Percentiles rank a stretch among this genome's conserved stretches.
These are phyloP conservation scores for Bujurquina vittata DNA, from an alignment of 2,113 vertebrate genomes.

Conservation along the genomic window DNA sequence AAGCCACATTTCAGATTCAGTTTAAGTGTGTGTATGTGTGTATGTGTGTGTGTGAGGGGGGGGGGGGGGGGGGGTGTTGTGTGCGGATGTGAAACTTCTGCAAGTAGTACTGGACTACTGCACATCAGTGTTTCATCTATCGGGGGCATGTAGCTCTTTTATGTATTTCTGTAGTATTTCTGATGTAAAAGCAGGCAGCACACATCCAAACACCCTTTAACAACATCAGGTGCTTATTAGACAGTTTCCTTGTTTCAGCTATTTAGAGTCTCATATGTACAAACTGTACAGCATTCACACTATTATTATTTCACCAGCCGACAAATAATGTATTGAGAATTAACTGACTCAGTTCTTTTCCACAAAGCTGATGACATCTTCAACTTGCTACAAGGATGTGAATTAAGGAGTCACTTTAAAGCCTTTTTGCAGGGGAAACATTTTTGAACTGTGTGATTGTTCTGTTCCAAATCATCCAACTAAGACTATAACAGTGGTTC, in stretches of 20 bases:
- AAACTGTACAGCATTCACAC: constrained; percentile 14
- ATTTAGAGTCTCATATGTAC: constrained; percentile 6
- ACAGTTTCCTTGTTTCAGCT: not conserved
- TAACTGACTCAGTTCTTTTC: not conserved
- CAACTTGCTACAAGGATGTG: not conserved
- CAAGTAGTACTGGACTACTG: not conserved
- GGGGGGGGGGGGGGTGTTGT: too few relatives aligned
- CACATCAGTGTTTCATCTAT: not conserved
- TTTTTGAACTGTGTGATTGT: constrained; percentile 18
- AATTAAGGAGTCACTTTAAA: constrained; percentile 20
- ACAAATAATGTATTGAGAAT: constrained; percentile 1
- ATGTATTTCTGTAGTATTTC: not conserved
- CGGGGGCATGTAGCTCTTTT: not conserved
- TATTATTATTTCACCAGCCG: constrained; percentile 8
- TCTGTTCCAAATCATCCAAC: not conserved
- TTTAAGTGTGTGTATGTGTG: not conserved
- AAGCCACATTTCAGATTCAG: constrained; percentile 18
- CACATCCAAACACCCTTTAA: not conserved
- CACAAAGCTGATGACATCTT: not conserved
- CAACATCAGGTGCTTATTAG: constrained; percentile 19
- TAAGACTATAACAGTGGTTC: not conserved
- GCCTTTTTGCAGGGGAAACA: constrained; percentile 10
- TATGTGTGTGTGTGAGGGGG: not conserved
- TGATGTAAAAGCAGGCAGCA: constrained; percentile 5
- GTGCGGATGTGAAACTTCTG: too few relatives aligned